Evolutionary conservation across 2,888 invertebrate species (phyloP), one percentile per base, ranked within the genome.

Genomic region (Cremastinae sp.): DNA sequence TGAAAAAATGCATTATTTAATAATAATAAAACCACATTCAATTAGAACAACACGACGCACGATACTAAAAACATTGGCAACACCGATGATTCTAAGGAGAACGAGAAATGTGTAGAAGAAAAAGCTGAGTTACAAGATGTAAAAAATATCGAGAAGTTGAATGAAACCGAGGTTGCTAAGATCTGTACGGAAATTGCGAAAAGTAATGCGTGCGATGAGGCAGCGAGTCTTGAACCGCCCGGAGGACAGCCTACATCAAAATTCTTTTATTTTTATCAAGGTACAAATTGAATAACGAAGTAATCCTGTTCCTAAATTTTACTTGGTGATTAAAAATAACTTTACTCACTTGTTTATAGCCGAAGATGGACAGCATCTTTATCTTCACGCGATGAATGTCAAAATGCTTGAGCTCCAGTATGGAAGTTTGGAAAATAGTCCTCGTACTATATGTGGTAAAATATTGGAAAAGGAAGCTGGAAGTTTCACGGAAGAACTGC

Each of bases 361-460:
- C 80, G 92, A 93, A 49, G 97, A 97, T 89, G 98, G 98, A 0
- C 98, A 98, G 89, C 96, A 97, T 88, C 93, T 98, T 66, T 99
- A 96, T 90, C 91, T 98, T 76, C 96, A 98, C 90, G 95, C 96
- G 10, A 90, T 98, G 83, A 98, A 98, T 89, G 95, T 96, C 7
- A 95, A 95, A 75, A 96, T 98, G 93, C 90, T 99, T 83, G 95
- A 96, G 85, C 93, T 94, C 71, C 94, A 96, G 71, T 98, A 97
- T 91, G 97, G 97, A 5, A 92, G 93, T 5, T 90, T 98, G 73
- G 95, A 95, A 71, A 91, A 93, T 66, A 95, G 96, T 65, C 98
- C 98, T 47, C 92, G 90, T 16, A 85, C 91, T 1, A 92, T 98
- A 64, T 92, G 91, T 1, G 97, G 96, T 0, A 93, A 92, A 65